Evolutionary conservation across 2,888 invertebrate species (phyloP).

Genomic region (Spisula subtruncata): DNA sequence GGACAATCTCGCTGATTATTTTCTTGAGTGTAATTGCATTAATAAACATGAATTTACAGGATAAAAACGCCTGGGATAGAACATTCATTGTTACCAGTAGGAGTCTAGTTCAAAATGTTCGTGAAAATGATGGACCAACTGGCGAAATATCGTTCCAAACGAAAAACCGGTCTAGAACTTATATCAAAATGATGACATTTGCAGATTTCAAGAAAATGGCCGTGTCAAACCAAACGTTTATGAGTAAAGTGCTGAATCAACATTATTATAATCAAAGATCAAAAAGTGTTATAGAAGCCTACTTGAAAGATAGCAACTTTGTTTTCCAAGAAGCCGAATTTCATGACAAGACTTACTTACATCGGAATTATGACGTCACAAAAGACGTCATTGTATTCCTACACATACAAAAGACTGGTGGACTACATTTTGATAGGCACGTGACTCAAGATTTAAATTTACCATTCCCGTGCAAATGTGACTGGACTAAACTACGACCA

Average conservation of each 20-base stretch:
- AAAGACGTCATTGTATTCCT: slow-evolving; percentile 16
- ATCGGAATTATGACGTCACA: neutral
- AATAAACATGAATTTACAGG: too few species aligned
- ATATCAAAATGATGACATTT: neutral
- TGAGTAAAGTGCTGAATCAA: neutral
- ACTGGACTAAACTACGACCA: neutral
- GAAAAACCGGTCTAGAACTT: neutral
- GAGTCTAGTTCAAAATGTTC: too few species aligned
- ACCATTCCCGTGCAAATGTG: neutral
- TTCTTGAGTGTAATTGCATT: too few species aligned
- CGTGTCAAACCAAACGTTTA: neutral
- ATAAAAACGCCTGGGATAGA: too few species aligned
- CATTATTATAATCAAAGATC: neutral
- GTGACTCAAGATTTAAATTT: neutral
- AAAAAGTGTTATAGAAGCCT: neutral
- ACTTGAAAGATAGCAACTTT: neutral
- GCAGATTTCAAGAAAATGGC: neutral
- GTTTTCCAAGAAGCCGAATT: neutral
- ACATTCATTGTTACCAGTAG: too few species aligned
- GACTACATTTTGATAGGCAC: neutral
- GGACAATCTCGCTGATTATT: too few species aligned
- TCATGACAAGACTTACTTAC: neutral
- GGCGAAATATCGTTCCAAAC: too few species aligned
- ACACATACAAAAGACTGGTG: slow-evolving; percentile 15
- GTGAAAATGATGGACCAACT: too few species aligned